These are phyloP conservation scores for Leptopilina boulardi DNA, from an alignment of 1,140 invertebrate species.

Conservation along the genomic window DNA sequence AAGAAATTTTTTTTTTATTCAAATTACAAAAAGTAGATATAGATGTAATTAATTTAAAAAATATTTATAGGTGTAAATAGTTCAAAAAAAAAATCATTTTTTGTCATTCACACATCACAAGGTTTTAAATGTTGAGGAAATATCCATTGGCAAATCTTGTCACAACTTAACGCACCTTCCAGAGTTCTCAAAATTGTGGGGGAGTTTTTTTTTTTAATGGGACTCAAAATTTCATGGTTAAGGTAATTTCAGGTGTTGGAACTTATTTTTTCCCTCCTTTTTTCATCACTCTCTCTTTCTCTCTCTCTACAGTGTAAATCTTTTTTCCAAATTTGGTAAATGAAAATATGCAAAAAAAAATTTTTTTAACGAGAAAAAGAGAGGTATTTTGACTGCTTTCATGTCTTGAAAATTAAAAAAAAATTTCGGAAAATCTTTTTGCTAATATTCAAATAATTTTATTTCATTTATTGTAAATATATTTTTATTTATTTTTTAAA, in stretches of 20 bases:
- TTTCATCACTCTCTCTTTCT: neutral
- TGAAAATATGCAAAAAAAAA: neutral
- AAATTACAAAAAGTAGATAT: no score
- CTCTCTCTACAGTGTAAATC: neutral
- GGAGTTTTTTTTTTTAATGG: conserved; percentile 45
- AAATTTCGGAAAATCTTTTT: neutral
- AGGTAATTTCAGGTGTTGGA: conserved; percentile 56
- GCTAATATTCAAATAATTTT: no score
- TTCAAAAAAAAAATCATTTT: neutral
- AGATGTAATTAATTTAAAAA: no score
- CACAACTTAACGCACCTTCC: conserved; percentile 78
- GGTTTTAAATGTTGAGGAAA: conserved; percentile 28
- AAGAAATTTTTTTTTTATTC: no score
- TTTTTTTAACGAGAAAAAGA: neutral
- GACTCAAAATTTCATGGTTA: conserved; percentile 41
- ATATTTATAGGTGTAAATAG: no score
- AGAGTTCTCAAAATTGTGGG: conserved; percentile 73
- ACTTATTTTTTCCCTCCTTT: conserved; percentile 27
- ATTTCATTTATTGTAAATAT: no score
- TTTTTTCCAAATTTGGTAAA: neutral
- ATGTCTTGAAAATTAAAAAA: neutral
- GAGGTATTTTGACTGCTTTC: conserved; percentile 52
- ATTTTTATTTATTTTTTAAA: no score
- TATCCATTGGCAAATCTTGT: conserved; percentile 71
- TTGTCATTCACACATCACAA: neutral